These are phyloP conservation scores for Archocentrus centrarchus DNA, from an alignment of 2,113 vertebrate species.

Conservation along the genomic window DNA sequence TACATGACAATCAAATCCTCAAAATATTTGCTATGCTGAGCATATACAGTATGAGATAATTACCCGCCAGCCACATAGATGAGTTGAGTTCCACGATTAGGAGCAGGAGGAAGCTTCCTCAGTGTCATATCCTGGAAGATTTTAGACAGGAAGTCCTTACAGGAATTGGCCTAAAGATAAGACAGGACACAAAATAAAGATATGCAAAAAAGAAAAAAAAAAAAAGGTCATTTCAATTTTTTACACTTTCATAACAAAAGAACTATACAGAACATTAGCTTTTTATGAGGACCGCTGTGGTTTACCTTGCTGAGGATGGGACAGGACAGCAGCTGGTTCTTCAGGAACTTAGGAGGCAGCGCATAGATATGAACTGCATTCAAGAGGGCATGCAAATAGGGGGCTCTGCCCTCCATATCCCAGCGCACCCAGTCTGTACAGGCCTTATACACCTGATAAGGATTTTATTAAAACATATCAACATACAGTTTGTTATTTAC, in stretches of 20 bases:
- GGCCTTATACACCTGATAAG: conserved; percentile 83
- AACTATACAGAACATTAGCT: neutral
- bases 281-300: neutral
- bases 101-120: conserved; percentile 79
- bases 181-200: neutral
- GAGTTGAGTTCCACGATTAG: conserved; percentile 81
- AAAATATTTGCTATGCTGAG: neutral
- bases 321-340: conserved; percentile 84
- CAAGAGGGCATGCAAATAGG: conserved; percentile 85
- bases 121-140: conserved; percentile 88
- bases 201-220: neutral
- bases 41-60: neutral
- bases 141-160: conserved; percentile 85
- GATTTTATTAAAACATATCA: neutral
- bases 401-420: conserved; percentile 80
- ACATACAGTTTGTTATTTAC: neutral
- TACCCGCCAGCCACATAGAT: conserved; percentile 85
- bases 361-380: conserved; percentile 86
- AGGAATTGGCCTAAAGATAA: conserved; percentile 78
- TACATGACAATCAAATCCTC: neutral
- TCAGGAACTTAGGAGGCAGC: conserved; percentile 85
- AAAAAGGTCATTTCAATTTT: neutral
- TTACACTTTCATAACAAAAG: neutral
- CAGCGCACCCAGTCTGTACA: conserved; percentile 86
- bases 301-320: conserved; percentile 84